Evolutionary conservation across 92 coral and sea anemone genomes (phyloP), one percentile per base, ranked within the genome.

Genomic region (Siderastrea radians): DNA sequence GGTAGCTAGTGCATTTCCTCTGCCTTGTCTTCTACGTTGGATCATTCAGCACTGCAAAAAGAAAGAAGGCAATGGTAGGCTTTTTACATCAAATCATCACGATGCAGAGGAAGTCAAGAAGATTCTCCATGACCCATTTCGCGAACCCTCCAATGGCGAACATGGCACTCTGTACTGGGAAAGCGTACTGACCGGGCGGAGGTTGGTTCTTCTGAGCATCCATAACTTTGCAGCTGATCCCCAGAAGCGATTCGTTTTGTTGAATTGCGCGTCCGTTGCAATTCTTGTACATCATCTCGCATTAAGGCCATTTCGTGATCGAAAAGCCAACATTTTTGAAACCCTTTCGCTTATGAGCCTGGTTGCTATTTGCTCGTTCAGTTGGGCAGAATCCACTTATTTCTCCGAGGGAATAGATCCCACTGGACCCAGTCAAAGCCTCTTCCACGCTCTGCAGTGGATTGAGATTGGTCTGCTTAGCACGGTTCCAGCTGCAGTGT

Each of bases 61-160:
- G 16, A 7, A 7, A 12, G 7, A n/a, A 48, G 17, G 6, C 15
- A 16, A 62, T 17, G 17, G 49, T n/a, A 14, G 5, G 16, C n/a
- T 4, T 2, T 2, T 16, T 0, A 38, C n/a, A 3, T 26, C 0
- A 0, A 47, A 72, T 53, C 72, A 45, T 10, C 63, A 85, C 44
- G 70, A 50, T 68, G 51, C 45, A 3, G 57, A 82, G 11, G 85
- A 76, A 46, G 74, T 75, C 10, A 79, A 67, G 51, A 49, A 68
- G 71, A 62, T 85, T 60, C 90, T 90, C 19, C 80, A 81, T 89
- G 7, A 71, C 84, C n/a, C n/a, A n/a, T n/a, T n/a, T n/a, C n/a
- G n/a, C n/a, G n/a, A n/a, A n/a, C n/a, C n/a, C n/a, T n/a, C n/a
- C n/a, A n/a, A n/a, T n/a, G n/a, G n/a, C n/a, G n/a, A n/a, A n/a